Evolutionary conservation across 2,888 invertebrate species (phyloP).

Genomic region (Theristus sp.): DNA sequence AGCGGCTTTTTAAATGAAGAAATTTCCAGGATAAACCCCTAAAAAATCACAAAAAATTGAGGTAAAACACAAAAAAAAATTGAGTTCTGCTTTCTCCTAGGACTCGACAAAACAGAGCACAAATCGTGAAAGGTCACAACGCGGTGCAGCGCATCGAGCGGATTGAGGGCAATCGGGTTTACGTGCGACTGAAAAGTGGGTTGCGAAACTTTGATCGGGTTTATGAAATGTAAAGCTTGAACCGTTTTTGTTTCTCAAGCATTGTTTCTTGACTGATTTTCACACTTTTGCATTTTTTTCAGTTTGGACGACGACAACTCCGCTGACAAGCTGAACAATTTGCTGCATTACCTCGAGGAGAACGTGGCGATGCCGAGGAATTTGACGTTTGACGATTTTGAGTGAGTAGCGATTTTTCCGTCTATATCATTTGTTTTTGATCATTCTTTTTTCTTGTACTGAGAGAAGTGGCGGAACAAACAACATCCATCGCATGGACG

Average conservation of each 20-base stretch:
- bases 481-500: too few relatives aligned
- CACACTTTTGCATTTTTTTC: background rate
- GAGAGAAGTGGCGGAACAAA: too few relatives aligned
- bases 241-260: too few relatives aligned
- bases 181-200: conserved; percentile 17
- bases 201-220: too few relatives aligned
- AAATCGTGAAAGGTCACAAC: conserved; percentile 23
- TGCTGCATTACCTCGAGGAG: conserved; percentile 22
- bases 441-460: too few relatives aligned
- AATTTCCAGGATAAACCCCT: too few relatives aligned
- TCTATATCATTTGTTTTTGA: too few relatives aligned
- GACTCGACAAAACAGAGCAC: conserved; percentile 20
- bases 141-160: conserved; percentile 12
- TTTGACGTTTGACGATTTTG: conserved; percentile 24
- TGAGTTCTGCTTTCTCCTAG: too few relatives aligned
- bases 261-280: background rate
- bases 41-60: too few relatives aligned
- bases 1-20: too few relatives aligned
- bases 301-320: conserved; percentile 1
- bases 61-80: too few relatives aligned
- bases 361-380: conserved; percentile 23
- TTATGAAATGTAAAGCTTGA: too few relatives aligned
- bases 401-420: conserved; percentile 8
- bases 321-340: conserved; percentile 18
- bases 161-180: conserved; percentile 24